Conservation (phyloP, 2,888 invertebrate genomes). For the Gonocerus acuteangulatus region DNA sequence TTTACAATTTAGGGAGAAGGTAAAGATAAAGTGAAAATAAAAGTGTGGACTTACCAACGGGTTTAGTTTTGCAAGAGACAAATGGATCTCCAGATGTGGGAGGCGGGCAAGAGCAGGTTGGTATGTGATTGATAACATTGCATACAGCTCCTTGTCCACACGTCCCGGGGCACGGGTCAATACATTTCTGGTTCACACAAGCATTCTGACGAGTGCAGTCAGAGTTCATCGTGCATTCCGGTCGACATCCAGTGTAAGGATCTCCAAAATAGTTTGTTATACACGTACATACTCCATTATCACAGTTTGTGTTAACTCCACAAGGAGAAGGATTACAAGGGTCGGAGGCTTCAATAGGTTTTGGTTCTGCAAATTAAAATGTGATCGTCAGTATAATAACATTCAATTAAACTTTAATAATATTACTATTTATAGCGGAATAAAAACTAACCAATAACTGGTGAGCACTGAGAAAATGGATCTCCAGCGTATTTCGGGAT, state of each 20-base stretch:
- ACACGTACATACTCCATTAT: conserved; percentile 48
- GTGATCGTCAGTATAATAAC: neutral
- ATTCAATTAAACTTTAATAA: neutral
- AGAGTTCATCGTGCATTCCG: conserved; percentile 67
- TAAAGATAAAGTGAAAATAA: too few species aligned
- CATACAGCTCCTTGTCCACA: conserved; percentile 53
- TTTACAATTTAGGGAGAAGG: too few species aligned
- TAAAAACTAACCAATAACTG: conserved; percentile 42
- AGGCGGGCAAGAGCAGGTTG: conserved; percentile 51
- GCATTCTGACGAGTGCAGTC: conserved; percentile 62
- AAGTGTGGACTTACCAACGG: conserved; percentile 19
- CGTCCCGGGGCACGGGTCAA: conserved; percentile 56
- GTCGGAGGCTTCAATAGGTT: conserved; percentile 38
- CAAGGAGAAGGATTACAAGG: conserved; percentile 57
- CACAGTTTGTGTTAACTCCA: conserved; percentile 59
- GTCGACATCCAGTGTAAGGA: conserved; percentile 56
- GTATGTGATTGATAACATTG: conserved; percentile 51
- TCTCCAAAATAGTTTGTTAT: conserved; percentile 46
- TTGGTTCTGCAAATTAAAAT: conserved; percentile 1
- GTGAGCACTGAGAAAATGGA: conserved; percentile 62
- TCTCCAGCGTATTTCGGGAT: conserved; percentile 59
- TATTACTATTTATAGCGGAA: neutral
- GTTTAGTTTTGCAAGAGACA: conserved; percentile 44
- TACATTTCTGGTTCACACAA: conserved; percentile 66
- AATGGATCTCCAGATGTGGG: conserved; percentile 55